These are phyloP conservation scores for Cuculus canorus DNA, from an alignment of 2,797 vertebrate species.

Conservation along the genomic window DNA sequence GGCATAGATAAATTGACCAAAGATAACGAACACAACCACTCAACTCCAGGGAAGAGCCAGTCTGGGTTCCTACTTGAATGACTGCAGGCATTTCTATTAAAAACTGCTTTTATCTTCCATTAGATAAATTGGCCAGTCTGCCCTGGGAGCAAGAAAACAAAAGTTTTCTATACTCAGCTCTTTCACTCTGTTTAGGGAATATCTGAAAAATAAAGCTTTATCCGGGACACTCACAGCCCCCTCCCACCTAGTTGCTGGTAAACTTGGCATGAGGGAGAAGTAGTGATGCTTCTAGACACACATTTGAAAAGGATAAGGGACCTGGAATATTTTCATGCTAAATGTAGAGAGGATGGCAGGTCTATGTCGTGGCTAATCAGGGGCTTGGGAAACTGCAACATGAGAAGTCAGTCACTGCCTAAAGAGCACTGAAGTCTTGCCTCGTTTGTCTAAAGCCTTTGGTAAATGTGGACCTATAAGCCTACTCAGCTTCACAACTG, in stretches of 20 bases:
- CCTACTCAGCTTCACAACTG: background rate
- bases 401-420: background rate
- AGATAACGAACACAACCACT: rapidly evolving
- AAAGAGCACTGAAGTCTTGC: background rate
- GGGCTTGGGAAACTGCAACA: rapidly evolving
- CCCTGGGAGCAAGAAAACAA: background rate
- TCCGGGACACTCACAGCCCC: background rate
- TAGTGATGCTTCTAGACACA: background rate
- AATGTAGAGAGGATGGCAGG: background rate
- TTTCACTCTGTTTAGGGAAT: rapidly evolving
- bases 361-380: background rate
- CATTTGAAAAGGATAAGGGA: background rate
- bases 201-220: background rate
- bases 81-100: background rate
- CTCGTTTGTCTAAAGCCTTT: background rate
- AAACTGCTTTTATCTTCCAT: background rate
- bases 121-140: background rate
- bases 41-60: background rate
- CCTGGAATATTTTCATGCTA: background rate
- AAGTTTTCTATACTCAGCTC: background rate
- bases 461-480: background rate
- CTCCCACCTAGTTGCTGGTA: background rate
- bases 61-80: background rate
- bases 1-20: background rate
- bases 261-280: background rate